These are phyloP conservation scores for Nothoprocta perdicaria DNA, from an alignment of 2,113 vertebrate genomes.

Conservation along the genomic window DNA sequence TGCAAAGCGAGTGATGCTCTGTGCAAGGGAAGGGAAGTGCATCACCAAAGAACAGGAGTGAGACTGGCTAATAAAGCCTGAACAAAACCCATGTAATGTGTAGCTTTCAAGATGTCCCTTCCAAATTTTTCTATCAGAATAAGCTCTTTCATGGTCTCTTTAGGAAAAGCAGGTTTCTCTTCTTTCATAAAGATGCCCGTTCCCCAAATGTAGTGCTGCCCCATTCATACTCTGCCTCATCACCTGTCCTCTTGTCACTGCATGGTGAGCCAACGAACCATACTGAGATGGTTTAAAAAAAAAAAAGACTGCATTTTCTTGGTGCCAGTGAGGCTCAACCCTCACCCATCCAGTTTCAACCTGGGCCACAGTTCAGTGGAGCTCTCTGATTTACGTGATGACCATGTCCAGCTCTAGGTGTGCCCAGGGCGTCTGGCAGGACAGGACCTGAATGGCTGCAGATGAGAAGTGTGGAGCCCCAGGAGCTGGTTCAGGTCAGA, in stretches of 20 bases:
- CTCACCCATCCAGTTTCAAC: not conserved
- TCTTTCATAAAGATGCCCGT: not conserved
- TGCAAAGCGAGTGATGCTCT: rapidly evolving
- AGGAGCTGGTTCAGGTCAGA: rapidly evolving
- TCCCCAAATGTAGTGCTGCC: not conserved
- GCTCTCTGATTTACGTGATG: not conserved
- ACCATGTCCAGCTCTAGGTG: not conserved
- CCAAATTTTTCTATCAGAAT: not conserved
- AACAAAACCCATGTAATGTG: not conserved
- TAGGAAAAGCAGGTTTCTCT: not conserved
- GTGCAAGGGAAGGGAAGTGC: not conserved
- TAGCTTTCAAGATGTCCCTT: not conserved
- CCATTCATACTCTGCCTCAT: not conserved
- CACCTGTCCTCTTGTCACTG: not conserved
- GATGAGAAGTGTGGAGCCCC: rapidly evolving
- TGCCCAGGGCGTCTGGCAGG: not conserved
- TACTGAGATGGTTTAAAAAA: not conserved
- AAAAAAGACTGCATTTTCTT: not conserved
- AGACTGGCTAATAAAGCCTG: not conserved
- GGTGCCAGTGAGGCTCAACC: rapidly evolving
- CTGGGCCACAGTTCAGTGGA: not conserved
- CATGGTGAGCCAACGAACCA: rapidly evolving
- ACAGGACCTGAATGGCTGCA: not conserved
- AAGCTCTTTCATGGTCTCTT: not conserved
- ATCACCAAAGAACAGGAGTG: not conserved